A percentile compares a stretch with the other conserved stretches of the same genome.
phyloP scores from a whole-genome alignment of 2,113 vertebrate species.

The Oplegnathus fasciatus region DNA sequence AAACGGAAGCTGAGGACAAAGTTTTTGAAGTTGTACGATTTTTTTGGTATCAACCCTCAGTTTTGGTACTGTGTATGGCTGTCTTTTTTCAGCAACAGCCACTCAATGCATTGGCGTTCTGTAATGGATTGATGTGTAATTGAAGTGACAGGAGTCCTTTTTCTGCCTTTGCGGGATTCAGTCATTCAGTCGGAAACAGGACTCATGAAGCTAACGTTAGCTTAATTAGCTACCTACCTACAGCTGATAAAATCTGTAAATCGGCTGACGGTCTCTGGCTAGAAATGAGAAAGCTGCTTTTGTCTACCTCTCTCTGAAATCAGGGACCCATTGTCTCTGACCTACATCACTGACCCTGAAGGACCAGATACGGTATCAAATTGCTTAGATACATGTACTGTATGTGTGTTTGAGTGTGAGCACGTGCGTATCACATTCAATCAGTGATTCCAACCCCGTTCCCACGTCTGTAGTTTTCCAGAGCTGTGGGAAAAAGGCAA shows the following conservation, averaged over 20 bases:
- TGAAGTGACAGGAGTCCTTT: not conserved
- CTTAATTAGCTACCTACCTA: not conserved
- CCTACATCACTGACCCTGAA: not conserved
- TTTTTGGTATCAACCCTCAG: not conserved
- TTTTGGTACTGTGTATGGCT: not conserved
- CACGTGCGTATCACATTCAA: conserved; percentile 6
- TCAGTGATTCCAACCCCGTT: conserved; percentile 10
- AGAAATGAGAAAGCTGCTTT: not conserved
- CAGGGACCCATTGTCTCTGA: not conserved
- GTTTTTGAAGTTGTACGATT: not conserved
- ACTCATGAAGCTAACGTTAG: not conserved
- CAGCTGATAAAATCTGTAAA: not conserved
- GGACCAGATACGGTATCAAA: not conserved
- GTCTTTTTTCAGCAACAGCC: not conserved
- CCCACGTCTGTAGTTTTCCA: conserved; percentile 26
- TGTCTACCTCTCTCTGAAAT: not conserved
- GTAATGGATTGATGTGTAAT: not conserved
- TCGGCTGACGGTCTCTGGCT: no score
- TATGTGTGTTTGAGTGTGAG: not conserved
- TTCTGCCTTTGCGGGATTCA: not conserved
- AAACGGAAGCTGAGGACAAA: not conserved
- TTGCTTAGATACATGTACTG: not conserved
- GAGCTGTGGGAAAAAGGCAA: conserved; percentile 43
- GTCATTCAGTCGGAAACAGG: no score
- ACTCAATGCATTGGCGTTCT: not conserved